These are phyloP conservation scores for Hyppa rectilinea DNA, from an alignment of 2,888 invertebrate genomes.

Conservation along the genomic window DNA sequence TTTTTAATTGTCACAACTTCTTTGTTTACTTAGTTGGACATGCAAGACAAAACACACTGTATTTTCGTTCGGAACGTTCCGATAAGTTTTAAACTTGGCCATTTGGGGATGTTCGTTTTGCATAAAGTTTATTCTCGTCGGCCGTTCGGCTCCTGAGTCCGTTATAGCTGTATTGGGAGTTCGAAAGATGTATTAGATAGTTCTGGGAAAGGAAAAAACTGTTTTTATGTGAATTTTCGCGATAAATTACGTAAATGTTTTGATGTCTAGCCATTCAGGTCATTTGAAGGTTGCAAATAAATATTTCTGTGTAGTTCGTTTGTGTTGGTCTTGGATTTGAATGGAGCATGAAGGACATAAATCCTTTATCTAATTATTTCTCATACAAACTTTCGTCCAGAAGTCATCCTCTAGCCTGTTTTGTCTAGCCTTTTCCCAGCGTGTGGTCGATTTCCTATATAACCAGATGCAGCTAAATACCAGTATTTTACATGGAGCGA, in stretches of 20 bases:
- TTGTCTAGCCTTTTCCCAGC: no score
- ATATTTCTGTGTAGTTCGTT: neutral
- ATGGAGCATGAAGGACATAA: neutral
- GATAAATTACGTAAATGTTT: neutral
- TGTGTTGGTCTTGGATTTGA: neutral
- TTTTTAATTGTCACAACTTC: no score
- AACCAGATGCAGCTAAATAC: no score
- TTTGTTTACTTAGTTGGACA: neutral
- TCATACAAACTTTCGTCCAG: neutral
- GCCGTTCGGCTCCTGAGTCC: constrained; percentile 39
- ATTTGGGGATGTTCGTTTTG: constrained; percentile 69
- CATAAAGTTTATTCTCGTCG: constrained; percentile 67
- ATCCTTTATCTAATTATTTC: neutral
- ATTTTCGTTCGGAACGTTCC: constrained; percentile 57
- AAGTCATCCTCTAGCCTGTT: neutral
- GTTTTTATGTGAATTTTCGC: constrained; percentile 9
- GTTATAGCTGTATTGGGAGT: constrained; percentile 54
- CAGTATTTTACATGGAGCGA: no score
- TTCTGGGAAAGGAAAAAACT: constrained; percentile 23
- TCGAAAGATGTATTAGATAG: constrained; percentile 30
- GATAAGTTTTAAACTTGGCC: constrained; percentile 74
- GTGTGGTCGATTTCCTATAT: no score
- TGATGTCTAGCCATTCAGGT: neutral
- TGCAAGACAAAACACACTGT: neutral
- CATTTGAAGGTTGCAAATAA: neutral